phyloP scores from a whole-genome alignment of 2,797 vertebrate species.

The Artibeus jamaicensis region DNA sequence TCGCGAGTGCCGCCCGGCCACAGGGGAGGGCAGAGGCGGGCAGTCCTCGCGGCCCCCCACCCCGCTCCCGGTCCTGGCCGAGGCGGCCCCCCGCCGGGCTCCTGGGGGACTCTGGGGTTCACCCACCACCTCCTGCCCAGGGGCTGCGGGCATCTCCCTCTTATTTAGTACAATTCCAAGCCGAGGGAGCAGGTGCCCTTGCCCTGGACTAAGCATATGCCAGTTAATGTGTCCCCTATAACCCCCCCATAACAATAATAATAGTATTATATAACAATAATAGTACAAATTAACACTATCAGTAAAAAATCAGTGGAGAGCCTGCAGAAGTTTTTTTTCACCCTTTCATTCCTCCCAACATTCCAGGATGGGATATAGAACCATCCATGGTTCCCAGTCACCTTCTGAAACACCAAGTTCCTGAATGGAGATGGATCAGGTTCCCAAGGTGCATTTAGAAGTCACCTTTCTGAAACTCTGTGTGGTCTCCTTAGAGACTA shows the following conservation, averaged over 20 bases:
- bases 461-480: neutral
- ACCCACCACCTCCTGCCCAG: neutral
- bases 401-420: neutral
- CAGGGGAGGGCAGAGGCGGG: neutral
- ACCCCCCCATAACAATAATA: neutral
- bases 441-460: neutral
- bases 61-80: constrained; percentile 16
- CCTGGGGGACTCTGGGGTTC: neutral
- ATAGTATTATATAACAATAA: neutral
- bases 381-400: neutral
- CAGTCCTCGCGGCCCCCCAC: neutral
- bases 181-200: neutral
- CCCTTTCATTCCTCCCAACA: neutral
- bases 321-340: neutral
- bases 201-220: neutral
- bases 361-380: neutral
- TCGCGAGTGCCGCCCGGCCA: neutral
- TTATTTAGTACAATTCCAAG: neutral
- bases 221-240: neutral
- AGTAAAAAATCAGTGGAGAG: neutral
- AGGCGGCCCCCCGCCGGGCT: neutral
- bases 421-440: neutral
- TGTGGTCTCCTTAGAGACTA: neutral
- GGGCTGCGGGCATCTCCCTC: neutral
- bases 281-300: neutral